Percentiles rank a stretch among this genome's conserved stretches.
These are phyloP conservation scores for Carcina quercana DNA, from an alignment of 2,888 invertebrate species.

Conservation along the genomic window DNA sequence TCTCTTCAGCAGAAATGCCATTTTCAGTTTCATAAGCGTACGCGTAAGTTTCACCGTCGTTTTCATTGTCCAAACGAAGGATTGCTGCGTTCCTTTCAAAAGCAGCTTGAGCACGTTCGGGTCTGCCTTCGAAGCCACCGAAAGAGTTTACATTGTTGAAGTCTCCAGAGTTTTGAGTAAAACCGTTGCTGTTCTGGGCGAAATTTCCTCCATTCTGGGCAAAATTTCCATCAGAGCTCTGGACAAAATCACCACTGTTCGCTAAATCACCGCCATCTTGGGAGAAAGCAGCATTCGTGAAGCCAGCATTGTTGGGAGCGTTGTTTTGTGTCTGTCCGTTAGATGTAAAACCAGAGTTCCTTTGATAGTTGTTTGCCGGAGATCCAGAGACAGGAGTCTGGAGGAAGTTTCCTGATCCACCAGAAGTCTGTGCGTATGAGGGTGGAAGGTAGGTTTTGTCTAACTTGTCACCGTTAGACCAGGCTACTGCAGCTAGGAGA, in stretches of 20 bases:
- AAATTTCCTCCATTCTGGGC: slow-evolving; percentile 16
- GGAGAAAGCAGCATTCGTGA: slow-evolving; percentile 11
- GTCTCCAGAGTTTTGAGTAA: slow-evolving; percentile 7
- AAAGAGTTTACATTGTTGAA: slow-evolving; percentile 24
- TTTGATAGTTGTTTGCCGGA: slow-evolving; percentile 2
- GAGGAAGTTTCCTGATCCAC: slow-evolving; percentile 42
- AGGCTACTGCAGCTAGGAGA: slow-evolving; percentile 37
- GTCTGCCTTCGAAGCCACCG: slow-evolving; percentile 21
- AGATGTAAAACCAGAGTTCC: slow-evolving; percentile 6
- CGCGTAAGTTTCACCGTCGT: slow-evolving; percentile 53
- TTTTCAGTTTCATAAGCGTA: slow-evolving; percentile 62
- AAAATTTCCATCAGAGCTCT: no score
- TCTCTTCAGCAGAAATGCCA: slow-evolving; percentile 58
- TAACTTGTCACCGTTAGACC: slow-evolving; percentile 48
- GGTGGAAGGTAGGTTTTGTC: slow-evolving; percentile 59
- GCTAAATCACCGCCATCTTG: slow-evolving; percentile 18
- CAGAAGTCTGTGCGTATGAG: slow-evolving; percentile 34
- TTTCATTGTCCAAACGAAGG: slow-evolving; percentile 49
- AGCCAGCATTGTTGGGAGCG: slow-evolving; percentile 13
- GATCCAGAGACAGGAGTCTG: slow-evolving; percentile 32
- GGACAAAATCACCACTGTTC: slow-evolving; percentile 21
- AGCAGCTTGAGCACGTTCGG: slow-evolving; percentile 51
- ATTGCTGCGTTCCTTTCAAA: slow-evolving; percentile 56
- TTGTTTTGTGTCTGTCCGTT: slow-evolving; percentile 12
- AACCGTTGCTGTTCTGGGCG: slow-evolving; percentile 14